Evolutionary conservation across 1,140 invertebrate species (phyloP).

Genomic region (Heliothis subflexa): DNA sequence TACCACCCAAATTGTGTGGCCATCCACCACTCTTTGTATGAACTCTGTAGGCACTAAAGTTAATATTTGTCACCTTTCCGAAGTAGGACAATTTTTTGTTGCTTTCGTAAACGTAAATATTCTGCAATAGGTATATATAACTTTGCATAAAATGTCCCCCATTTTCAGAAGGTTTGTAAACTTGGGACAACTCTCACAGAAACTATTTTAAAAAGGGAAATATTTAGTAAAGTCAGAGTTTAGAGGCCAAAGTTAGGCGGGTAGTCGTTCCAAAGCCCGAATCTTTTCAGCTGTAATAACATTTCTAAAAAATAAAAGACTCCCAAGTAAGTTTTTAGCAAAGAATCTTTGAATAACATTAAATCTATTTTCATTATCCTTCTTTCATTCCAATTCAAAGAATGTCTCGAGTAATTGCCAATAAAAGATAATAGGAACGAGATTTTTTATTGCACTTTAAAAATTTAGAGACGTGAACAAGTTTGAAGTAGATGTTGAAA

Average conservation of each 20-base stretch:
- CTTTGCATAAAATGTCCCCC: not conserved
- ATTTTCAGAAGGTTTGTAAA: not conserved
- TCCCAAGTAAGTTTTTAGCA: conserved; percentile 12
- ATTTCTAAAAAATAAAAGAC: conserved; percentile 16
- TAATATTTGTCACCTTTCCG: no score
- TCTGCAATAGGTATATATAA: no score
- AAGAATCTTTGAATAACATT: conserved; percentile 3
- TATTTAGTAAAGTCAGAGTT: conserved; percentile 25
- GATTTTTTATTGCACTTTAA: not conserved
- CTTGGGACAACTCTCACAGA: not conserved
- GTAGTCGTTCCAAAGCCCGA: not conserved
- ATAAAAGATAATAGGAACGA: not conserved
- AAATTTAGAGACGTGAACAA: not conserved
- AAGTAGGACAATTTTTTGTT: no score
- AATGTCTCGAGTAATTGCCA: not conserved
- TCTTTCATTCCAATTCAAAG: conserved; percentile 3
- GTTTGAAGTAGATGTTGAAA: not conserved
- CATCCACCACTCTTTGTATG: no score
- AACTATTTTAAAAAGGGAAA: conserved; percentile 24
- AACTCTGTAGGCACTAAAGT: no score
- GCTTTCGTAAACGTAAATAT: no score
- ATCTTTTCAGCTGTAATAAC: conserved; percentile 17
- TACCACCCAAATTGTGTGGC: not conserved
- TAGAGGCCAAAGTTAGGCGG: conserved; percentile 3
- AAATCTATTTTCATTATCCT: not conserved